These are phyloP conservation scores for Atrina japonica DNA, from an alignment of 2,888 invertebrate genomes.

Conservation along the genomic window DNA sequence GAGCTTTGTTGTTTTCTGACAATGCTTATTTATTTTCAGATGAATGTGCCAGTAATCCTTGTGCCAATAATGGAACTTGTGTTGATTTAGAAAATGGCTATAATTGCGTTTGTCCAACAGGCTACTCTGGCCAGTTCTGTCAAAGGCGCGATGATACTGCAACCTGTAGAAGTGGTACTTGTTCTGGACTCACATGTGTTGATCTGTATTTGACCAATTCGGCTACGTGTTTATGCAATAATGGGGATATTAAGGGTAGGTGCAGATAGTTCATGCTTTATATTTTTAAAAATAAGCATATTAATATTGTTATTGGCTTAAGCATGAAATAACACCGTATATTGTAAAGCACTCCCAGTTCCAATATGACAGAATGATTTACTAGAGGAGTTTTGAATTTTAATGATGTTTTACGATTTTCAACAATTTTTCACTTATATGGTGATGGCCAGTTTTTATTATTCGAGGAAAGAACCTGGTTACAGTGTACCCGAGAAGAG, in stretches of 20 bases:
- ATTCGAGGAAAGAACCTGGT: too few relatives aligned
- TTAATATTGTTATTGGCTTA: too few relatives aligned
- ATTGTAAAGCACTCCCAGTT: too few relatives aligned
- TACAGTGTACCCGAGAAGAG: too few relatives aligned
- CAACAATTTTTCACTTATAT: too few relatives aligned
- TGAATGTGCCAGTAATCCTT: slow-evolving; percentile 60
- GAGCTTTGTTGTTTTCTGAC: too few relatives aligned
- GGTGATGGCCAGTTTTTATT: too few relatives aligned
- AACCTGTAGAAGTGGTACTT: slow-evolving; percentile 33
- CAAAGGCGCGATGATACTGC: slow-evolving; percentile 43
- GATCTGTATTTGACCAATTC: slow-evolving; percentile 54
- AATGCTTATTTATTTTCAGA: slow-evolving; percentile 48
- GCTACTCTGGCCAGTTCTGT: slow-evolving; percentile 59
- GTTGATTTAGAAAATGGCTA: slow-evolving; percentile 44
- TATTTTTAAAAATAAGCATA: too few relatives aligned
- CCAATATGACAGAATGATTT: too few relatives aligned
- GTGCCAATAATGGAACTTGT: slow-evolving; percentile 60
- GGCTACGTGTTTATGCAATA: slow-evolving; percentile 49
- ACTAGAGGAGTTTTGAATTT: too few relatives aligned
- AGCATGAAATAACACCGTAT: too few relatives aligned
- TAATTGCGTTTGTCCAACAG: slow-evolving; percentile 50
- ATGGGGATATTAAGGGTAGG: slow-evolving; percentile 51
- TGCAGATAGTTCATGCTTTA: not conserved
- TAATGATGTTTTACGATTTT: too few relatives aligned
- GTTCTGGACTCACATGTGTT: slow-evolving; percentile 47